Conservation (phyloP, 2,113 vertebrate genomes). For the Colius striatus region DNA sequence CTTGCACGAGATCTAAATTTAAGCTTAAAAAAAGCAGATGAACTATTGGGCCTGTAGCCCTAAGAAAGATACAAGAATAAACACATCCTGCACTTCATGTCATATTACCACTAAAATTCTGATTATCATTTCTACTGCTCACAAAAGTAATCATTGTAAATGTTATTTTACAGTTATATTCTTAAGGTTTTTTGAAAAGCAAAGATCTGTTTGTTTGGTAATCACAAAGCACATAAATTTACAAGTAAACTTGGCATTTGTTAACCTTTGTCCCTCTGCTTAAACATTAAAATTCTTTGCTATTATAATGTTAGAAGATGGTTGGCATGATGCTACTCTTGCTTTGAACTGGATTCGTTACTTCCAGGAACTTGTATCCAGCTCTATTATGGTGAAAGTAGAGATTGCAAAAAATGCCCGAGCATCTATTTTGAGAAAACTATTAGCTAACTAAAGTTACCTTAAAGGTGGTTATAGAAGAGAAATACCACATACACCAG, state of each 20-base stretch:
- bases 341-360: neutral
- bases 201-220: neutral
- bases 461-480: neutral
- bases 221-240: neutral
- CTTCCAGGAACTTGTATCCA: neutral
- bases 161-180: neutral
- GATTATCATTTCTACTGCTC: neutral
- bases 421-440: neutral
- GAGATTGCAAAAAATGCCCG: neutral
- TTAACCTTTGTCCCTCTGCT: neutral
- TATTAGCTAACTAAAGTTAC: neutral
- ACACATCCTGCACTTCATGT: neutral
- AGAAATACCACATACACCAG: neutral
- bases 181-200: neutral
- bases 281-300: neutral
- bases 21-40: neutral
- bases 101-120: neutral
- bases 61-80: neutral
- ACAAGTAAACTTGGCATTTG: neutral
- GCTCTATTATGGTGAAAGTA: neutral
- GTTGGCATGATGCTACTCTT: neutral
- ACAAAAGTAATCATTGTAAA: neutral
- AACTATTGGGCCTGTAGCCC: neutral
- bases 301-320: neutral
- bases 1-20: neutral